Conservation (phyloP, 2,888 invertebrate species). For the Philereme vetulata region DNA sequence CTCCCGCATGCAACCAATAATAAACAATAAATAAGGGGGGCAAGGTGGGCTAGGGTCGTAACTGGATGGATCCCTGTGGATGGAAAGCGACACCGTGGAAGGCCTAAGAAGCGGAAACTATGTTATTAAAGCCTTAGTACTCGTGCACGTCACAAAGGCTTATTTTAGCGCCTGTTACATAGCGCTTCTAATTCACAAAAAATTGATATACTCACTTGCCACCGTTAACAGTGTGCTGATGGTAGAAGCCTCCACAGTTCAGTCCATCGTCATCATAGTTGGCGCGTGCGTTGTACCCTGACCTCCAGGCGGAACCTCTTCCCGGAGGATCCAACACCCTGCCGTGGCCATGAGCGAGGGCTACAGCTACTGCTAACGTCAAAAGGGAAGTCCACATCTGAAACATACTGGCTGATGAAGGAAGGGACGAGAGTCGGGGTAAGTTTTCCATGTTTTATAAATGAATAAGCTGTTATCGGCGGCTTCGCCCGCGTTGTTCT, state of each 20-base stretch:
- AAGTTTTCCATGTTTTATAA: background rate
- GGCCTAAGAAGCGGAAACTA: too few species aligned
- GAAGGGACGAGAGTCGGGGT: background rate
- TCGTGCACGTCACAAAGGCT: too few species aligned
- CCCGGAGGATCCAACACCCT: slow-evolving; percentile 90
- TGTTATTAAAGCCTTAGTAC: too few species aligned
- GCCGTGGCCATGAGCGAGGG: slow-evolving; percentile 82
- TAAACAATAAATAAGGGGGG: too few species aligned
- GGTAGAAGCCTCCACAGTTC: slow-evolving; percentile 91
- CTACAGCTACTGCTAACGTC: slow-evolving; percentile 32
- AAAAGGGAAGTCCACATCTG: slow-evolving; percentile 35
- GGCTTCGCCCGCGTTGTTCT: too few species aligned
- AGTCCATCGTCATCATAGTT: slow-evolving; percentile 93
- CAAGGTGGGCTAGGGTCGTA: too few species aligned
- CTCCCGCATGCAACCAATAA: too few species aligned
- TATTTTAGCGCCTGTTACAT: too few species aligned
- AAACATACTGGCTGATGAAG: slow-evolving; percentile 4
- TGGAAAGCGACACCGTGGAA: too few species aligned
- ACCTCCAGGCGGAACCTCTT: slow-evolving; percentile 91
- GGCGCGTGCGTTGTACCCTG: slow-evolving; percentile 89
- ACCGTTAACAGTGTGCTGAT: slow-evolving; percentile 89
- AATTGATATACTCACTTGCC: slow-evolving; percentile 82
- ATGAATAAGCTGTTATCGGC: too few species aligned
- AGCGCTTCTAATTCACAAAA: too few species aligned
- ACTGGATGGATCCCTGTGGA: too few species aligned